Evolutionary conservation across 2,888 invertebrate species (phyloP), one percentile per base, ranked within the genome.

Genomic region (Crematogaster levior): DNA sequence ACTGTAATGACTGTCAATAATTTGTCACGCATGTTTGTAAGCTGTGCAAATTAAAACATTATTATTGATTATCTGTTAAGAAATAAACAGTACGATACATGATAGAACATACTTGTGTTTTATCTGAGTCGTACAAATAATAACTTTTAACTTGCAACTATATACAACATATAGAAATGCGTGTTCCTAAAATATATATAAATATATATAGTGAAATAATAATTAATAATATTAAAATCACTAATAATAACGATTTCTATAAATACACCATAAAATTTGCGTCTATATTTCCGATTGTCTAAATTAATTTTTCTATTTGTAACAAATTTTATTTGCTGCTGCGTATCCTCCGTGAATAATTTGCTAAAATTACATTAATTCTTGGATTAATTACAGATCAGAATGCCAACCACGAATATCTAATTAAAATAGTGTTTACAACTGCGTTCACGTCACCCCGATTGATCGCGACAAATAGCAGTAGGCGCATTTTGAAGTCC

Each of bases 371-470:
- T 21, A 24, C 10, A 61, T 37, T 4, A 10, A 43, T 6, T 24
- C 9, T 18, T 24, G 10, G 12, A 18, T 24, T 37, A 74, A 37
- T 63, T 24, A 24, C 6, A 10, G 24, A 61, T 34, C n/a, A 1
- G 10, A 9, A 56, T 72, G 27, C 15, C 10, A 34, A 24, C 5
- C 7, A 58, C 24, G 9, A 10, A 37, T 18, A 18, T 37, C 24
- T 63, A 48, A 74, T 61, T 63, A 51, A 74, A 74, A 48, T n/a
- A 51, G 40, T 83, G 73, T 81, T 86, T 84, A 82, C 82, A 79
- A 84, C 63, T 10, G 46, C 56, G 61, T 66, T 60, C 66, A 68
- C n/a, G 84, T 66, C 70, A 75, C 56, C 7, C 21, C 37, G 74
- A 84, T 82, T 58, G 68, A 84, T 79, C 60, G 53, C 37, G 18